A percentile compares a stretch with the other conserved stretches of the same genome.
Conservation (phyloP, 2,888 invertebrate species). For the Cryptophagus acutangulus region DNA sequence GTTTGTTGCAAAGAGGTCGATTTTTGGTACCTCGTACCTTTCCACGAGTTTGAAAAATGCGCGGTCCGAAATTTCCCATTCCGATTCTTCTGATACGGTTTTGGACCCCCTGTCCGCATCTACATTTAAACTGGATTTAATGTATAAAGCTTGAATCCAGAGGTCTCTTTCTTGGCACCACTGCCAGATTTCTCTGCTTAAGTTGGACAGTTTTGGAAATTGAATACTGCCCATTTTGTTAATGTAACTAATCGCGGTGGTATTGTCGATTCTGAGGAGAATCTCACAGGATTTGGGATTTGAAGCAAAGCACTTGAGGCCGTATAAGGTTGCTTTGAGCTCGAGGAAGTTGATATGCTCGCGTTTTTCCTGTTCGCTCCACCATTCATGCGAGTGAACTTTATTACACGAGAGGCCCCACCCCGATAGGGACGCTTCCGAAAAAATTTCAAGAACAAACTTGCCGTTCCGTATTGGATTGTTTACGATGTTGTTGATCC, state of each 20-base stretch:
- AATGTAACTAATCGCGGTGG: constrained; percentile 16
- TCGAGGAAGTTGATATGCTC: constrained; percentile 22
- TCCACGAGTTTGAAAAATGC: constrained; percentile 14
- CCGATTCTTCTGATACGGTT: constrained; percentile 1
- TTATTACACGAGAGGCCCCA: constrained; percentile 22
- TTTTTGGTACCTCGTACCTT: constrained; percentile 21
- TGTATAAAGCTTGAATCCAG: constrained; percentile 6
- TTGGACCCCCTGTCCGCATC: constrained; percentile 6
- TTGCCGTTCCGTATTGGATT: constrained; percentile 7
- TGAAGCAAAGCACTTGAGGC: constrained; percentile 19
- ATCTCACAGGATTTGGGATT: constrained; percentile 10
- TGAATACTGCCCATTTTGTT: constrained; percentile 15
- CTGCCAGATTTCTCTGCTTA: constrained; percentile 21
- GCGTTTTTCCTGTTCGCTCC: constrained; percentile 16
- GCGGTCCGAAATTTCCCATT: constrained; percentile 1
- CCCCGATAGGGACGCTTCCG: constrained; percentile 19
- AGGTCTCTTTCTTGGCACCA: constrained; percentile 23
- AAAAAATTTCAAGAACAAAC: constrained; percentile 17
- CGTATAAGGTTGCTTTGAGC: constrained; percentile 16
- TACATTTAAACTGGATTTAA: constrained; percentile 2
- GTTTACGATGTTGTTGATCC: constrained; percentile 4
- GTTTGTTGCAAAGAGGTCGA: constrained; percentile 29
- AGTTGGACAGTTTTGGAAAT: not conserved
- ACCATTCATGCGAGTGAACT: constrained; percentile 21
- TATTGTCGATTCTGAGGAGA: constrained; percentile 19